Percentiles rank a stretch among this genome's conserved stretches.
These are phyloP conservation scores for Cyaniris semiargus DNA, from an alignment of 2,888 invertebrate genomes.

Conservation along the genomic window DNA sequence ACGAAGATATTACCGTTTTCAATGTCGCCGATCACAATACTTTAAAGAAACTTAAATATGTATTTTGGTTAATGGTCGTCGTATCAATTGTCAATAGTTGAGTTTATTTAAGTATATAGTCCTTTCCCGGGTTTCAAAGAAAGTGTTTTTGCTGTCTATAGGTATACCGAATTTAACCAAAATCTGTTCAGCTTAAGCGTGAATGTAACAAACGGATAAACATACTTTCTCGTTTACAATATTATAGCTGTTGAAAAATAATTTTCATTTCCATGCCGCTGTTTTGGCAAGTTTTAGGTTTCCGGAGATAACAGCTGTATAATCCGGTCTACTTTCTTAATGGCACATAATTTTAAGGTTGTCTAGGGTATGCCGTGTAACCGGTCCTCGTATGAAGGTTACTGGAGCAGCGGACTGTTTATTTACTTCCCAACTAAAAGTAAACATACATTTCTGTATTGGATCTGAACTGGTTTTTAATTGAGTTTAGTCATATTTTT, in stretches of 20 bases:
- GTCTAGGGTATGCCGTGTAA: conserved; percentile 50
- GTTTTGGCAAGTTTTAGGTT: conserved; percentile 4
- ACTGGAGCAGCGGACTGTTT: conserved; percentile 19
- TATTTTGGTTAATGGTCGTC: too few species aligned
- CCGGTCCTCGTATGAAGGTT: conserved; percentile 52
- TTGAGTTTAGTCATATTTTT: not conserved
- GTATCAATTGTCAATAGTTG: too few species aligned
- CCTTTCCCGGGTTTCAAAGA: too few species aligned
- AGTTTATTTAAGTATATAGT: too few species aligned
- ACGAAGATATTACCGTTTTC: not conserved
- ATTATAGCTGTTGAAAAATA: too few species aligned
- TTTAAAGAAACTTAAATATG: too few species aligned
- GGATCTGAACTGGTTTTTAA: not conserved
- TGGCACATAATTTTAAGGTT: conserved; percentile 41
- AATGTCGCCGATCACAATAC: not conserved
- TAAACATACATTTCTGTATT: conserved; percentile 1
- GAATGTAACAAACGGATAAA: too few species aligned
- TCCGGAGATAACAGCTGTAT: not conserved
- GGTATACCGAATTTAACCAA: too few species aligned
- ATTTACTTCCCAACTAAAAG: conserved; percentile 33
- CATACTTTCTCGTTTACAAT: too few species aligned
- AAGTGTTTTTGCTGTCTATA: too few species aligned
- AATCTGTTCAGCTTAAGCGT: too few species aligned
- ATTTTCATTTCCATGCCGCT: too few species aligned
- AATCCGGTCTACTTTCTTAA: conserved; percentile 26